Conservation (phyloP, 1,140 invertebrate species). For the Meloidogyne hapla region DNA sequence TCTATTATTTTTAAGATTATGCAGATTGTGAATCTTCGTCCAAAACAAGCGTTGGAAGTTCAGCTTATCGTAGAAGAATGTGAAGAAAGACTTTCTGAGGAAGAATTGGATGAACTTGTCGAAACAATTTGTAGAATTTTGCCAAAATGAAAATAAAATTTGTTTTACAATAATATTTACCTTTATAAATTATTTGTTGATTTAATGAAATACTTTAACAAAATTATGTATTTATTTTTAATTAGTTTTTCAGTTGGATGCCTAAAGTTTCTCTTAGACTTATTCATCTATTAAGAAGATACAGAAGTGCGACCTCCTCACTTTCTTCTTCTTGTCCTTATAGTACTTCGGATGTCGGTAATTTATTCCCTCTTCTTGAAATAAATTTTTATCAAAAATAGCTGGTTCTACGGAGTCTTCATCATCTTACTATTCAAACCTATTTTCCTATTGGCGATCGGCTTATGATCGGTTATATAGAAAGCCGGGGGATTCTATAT, state of each 20-base stretch:
- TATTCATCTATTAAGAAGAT: not conserved
- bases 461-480: not conserved
- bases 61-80: conserved; percentile 42
- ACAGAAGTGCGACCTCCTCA: not conserved
- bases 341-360: too few species aligned
- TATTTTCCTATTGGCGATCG: not conserved
- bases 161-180: not conserved
- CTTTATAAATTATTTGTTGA: not conserved
- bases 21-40: conserved; percentile 36
- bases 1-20: conserved; percentile 27
- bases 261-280: not conserved
- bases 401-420: not conserved
- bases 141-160: conserved; percentile 2
- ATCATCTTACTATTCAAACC: not conserved
- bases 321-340: not conserved
- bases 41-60: conserved; percentile 37
- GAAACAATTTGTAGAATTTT: conserved; percentile 28
- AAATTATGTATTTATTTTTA: not conserved
- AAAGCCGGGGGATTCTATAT: not conserved
- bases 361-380: too few species aligned
- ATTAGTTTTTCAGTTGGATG: not conserved
- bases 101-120: conserved; percentile 39
- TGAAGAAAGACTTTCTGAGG: conserved; percentile 35
- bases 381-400: too few species aligned
- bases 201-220: not conserved